These are phyloP conservation scores for Hemibagrus wyckioides DNA, from an alignment of 2,113 vertebrate genomes.

Conservation along the genomic window DNA sequence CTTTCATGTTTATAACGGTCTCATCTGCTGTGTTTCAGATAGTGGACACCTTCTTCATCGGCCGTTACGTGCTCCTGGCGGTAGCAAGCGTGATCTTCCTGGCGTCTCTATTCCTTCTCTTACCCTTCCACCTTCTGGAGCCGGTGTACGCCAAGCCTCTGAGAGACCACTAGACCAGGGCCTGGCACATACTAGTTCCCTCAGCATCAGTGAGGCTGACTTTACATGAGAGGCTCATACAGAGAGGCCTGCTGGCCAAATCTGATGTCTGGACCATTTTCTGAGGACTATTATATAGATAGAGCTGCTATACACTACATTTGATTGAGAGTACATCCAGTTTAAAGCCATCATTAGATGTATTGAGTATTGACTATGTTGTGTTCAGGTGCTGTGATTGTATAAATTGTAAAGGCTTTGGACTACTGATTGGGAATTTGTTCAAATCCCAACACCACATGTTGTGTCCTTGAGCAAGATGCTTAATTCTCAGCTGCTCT, in stretches of 20 bases:
- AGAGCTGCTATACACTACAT: not conserved
- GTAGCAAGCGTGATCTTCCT: conserved; percentile 72
- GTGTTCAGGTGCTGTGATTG: not conserved
- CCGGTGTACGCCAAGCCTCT: conserved; percentile 83
- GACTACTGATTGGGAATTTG: not conserved
- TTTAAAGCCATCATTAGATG: not conserved
- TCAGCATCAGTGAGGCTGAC: conserved; percentile 37
- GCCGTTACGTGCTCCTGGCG: conserved; percentile 84
- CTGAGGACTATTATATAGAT: not conserved
- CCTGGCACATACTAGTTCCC: conserved; percentile 27
- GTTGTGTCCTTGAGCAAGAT: not conserved
- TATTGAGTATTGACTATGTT: not conserved
- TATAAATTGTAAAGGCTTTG: not conserved
- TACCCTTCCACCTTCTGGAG: conserved; percentile 83
- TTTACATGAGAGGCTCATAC: conserved; percentile 49
- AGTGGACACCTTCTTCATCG: conserved; percentile 85
- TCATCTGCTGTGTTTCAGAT: conserved; percentile 70
- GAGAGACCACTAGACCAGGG: conserved; percentile 60
- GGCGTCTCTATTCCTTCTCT: conserved; percentile 79
- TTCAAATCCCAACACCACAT: not conserved
- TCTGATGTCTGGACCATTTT: conserved; percentile 8
- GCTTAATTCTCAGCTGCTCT: not conserved
- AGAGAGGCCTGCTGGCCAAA: conserved; percentile 27
- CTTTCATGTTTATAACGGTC: not conserved
- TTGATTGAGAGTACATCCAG: not conserved